Evolutionary conservation across 2,113 vertebrate genomes (phyloP).

Genomic region (Xyliphius kryptos): DNA sequence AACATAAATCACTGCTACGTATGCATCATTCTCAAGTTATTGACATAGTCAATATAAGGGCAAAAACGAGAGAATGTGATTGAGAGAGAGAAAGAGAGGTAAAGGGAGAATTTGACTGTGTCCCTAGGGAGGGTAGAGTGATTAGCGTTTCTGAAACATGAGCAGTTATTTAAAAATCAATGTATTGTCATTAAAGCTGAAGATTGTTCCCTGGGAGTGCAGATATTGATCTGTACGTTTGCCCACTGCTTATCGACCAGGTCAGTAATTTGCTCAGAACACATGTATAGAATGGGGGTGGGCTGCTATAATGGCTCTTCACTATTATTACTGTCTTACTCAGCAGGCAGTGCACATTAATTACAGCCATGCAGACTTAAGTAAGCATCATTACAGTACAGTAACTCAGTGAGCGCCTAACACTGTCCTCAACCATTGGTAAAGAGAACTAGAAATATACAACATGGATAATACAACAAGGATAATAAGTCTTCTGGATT

Average conservation of each 20-base stretch:
- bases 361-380: constrained; percentile 34
- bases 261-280: constrained; percentile 57
- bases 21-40: constrained; percentile 24
- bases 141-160: constrained; percentile 62
- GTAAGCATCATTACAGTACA: constrained; percentile 29
- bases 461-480: too few species aligned
- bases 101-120: constrained; percentile 18
- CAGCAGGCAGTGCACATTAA: constrained; percentile 41
- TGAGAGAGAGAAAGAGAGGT: background rate
- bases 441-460: too few species aligned
- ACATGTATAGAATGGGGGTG: constrained; percentile 54
- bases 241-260: constrained; percentile 59
- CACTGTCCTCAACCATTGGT: too few species aligned
- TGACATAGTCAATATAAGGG: too few species aligned
- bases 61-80: background rate
- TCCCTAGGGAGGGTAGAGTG: constrained; percentile 52
- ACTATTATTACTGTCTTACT: constrained; percentile 46
- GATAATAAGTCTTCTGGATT: too few species aligned
- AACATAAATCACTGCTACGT: constrained; percentile 18
- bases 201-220: constrained; percentile 61
- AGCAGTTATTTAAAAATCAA: constrained; percentile 67
- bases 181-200: constrained; percentile 67
- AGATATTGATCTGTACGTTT: constrained; percentile 59
- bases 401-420: too few species aligned
- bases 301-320: constrained; percentile 37